These are phyloP conservation scores for Drosophila rellima DNA, from an alignment of 2,888 invertebrate genomes.

Conservation along the genomic window DNA sequence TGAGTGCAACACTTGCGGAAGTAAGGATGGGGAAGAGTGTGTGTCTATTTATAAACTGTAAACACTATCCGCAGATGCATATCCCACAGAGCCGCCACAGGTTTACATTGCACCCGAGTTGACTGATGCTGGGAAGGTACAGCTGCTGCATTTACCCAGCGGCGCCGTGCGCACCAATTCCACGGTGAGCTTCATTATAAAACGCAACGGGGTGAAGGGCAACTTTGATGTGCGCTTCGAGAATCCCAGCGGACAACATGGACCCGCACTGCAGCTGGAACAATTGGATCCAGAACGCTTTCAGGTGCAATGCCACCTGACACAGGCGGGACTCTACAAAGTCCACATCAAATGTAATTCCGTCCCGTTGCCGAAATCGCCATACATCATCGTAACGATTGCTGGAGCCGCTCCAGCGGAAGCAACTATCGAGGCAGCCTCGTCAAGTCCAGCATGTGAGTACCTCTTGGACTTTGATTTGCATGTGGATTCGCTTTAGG, in stretches of 20 bases:
- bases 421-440: neutral
- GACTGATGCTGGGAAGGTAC: constrained; percentile 82
- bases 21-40: constrained; percentile 38
- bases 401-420: constrained; percentile 53
- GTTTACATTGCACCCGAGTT: constrained; percentile 83
- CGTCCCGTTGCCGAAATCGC: constrained; percentile 81
- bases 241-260: constrained; percentile 76
- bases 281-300: constrained; percentile 83
- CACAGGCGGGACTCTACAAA: constrained; percentile 82
- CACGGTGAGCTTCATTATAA: constrained; percentile 79
- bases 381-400: constrained; percentile 83
- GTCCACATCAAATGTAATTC: constrained; percentile 84
- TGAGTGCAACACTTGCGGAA: constrained; percentile 71
- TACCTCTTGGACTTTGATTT: neutral
- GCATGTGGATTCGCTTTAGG: too few relatives aligned
- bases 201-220: constrained; percentile 84
- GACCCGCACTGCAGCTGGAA: constrained; percentile 68
- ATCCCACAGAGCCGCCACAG: constrained; percentile 74
- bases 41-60: constrained; percentile 44
- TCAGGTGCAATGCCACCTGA: constrained; percentile 71
- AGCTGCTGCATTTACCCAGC: constrained; percentile 83
- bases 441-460: constrained; percentile 22
- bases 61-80: constrained; percentile 68
- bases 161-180: constrained; percentile 79
- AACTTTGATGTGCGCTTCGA: constrained; percentile 84